Base-by-base conservation (phyloP, 2,113 vertebrate genomes). In the Tursiops truncatus region DNA sequence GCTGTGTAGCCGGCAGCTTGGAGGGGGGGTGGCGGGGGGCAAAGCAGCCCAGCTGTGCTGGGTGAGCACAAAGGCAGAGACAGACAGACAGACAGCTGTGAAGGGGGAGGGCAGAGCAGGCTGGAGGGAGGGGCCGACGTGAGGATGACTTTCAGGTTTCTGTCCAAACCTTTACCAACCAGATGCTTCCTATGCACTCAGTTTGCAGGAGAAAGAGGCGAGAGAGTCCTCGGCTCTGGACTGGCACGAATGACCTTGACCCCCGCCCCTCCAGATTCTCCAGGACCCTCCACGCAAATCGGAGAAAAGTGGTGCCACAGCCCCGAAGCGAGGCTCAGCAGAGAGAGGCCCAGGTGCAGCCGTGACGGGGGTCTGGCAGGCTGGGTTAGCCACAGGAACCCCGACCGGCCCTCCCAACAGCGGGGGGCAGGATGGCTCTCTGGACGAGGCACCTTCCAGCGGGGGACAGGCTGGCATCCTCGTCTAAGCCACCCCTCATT, bases 1-100 rank as follows among this genome's bases (percentile, higher is more conserved):
- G 36, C 33, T 21, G 2, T 10, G 20, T 1, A 11, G 58, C 21
- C 0, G 2, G 68, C 53, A 63, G 83, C 62, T 56, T 18, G 20
- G 44, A 65, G 33, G 3, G 8, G 6, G 26, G 25, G 68, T 14
- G 23, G 6, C 11, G 5, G 33, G 20, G 68, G 23, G 33, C 31
- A 13, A 31, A 80, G 36, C 11, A 36, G 65, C 28, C n/a, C 28
- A 13, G 38, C 14, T 36, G 28, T 41, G 38, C 8, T 8, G 0
- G 41, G 33, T 9, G 14, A 33, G 63, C 53, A 41, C 25, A 33
- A 47, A 60, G n/a, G 25, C 6, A 6, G 60, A 20, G n/a, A 20
- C 6, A 6, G 73, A 76, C 73, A 47, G 23, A 67, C 3, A 14
- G 21, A 36, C 56, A 1, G 20, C 58, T 50, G 21, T 20, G 36